phyloP scores from a whole-genome alignment of 2,113 vertebrate species.

The Rhinolophus ferrumequinum region DNA sequence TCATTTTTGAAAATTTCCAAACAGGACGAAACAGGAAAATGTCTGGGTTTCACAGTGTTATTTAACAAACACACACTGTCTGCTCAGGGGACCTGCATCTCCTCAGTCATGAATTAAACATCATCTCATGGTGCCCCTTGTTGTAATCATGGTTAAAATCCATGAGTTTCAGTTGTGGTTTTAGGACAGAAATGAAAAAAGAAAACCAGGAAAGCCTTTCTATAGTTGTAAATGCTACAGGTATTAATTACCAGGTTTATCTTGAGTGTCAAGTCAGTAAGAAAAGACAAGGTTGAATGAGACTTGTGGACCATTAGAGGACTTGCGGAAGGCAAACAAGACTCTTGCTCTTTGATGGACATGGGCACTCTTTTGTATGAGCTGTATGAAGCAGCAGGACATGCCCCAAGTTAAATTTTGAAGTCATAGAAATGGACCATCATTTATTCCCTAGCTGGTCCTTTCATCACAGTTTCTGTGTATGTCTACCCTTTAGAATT shows the following conservation, averaged over 20 bases:
- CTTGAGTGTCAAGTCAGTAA: background rate
- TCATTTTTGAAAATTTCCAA: conserved; percentile 83
- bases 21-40: conserved; percentile 82
- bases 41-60: conserved; percentile 82
- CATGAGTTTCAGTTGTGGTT: conserved; percentile 1
- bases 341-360: background rate
- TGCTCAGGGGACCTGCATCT: conserved; percentile 66
- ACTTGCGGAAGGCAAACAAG: background rate
- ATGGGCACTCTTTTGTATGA: background rate
- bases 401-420: background rate
- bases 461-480: background rate
- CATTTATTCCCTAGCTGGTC: background rate
- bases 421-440: background rate
- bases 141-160: conserved; percentile 34
- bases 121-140: conserved; percentile 46
- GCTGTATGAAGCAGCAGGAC: background rate
- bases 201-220: background rate
- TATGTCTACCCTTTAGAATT: background rate
- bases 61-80: conserved; percentile 82
- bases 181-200: conserved; percentile 3
- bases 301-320: background rate
- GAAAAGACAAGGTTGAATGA: background rate
- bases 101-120: conserved; percentile 72
- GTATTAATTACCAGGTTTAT: background rate
- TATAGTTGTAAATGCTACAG: background rate